Evolutionary conservation across 2,797 vertebrate genomes (phyloP).

Genomic region (Xenops minutus): DNA sequence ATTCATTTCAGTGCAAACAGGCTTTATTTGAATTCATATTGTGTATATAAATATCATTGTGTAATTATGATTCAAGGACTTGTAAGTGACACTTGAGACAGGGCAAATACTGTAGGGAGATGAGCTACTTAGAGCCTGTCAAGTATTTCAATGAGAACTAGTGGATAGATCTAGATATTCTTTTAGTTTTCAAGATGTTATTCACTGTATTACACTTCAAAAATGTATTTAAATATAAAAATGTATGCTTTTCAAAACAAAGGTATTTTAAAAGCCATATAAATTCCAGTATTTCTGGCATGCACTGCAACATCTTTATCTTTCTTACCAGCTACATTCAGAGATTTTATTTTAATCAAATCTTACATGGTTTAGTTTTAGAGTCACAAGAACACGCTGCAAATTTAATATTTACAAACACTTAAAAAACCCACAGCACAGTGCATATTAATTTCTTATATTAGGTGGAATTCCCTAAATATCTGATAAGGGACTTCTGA

Average conservation of each 20-base stretch:
- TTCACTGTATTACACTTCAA: not conserved
- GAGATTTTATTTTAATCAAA: not conserved
- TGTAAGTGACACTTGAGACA: constrained; percentile 11
- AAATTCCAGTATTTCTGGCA: not conserved
- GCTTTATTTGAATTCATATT: constrained; percentile 12
- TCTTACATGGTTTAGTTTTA: not conserved
- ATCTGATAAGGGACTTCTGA: not conserved
- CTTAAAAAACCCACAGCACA: constrained; percentile 10
- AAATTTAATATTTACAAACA: constrained; percentile 33
- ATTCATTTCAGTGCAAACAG: not conserved
- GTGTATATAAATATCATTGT: not conserved
- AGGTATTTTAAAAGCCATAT: not conserved
- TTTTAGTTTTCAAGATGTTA: not conserved
- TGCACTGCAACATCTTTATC: not conserved
- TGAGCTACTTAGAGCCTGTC: not conserved
- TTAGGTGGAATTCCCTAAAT: constrained; percentile 29
- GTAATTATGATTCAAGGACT: constrained; percentile 4
- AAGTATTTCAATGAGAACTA: not conserved
- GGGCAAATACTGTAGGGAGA: not conserved
- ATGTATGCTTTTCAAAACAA: not conserved
- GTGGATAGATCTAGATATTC: not conserved
- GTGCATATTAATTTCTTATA: not conserved
- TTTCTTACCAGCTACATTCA: not conserved
- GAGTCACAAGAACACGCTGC: not conserved
- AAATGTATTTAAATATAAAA: not conserved